These are phyloP conservation scores for Diorhabda elongata DNA, from an alignment of 1,140 invertebrate genomes.

Conservation along the genomic window DNA sequence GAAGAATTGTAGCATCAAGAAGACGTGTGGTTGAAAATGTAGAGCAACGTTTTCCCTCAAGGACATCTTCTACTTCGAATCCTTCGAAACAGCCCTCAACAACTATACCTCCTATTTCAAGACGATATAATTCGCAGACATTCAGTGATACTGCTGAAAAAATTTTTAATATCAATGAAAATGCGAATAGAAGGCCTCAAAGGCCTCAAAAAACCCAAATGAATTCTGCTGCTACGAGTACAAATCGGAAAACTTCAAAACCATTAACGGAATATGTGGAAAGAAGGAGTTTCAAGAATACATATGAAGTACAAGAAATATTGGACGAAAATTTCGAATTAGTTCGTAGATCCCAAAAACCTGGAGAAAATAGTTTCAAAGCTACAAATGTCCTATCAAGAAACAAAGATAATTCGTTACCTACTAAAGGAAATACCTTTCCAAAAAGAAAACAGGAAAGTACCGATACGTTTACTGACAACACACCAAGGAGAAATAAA, in stretches of 20 bases:
- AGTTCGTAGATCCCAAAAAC: conserved; percentile 30
- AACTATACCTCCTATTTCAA: neutral
- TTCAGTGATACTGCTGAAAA: conserved; percentile 6
- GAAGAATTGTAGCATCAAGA: conserved; percentile 20
- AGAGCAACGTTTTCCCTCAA: conserved; percentile 10
- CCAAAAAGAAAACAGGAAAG: conserved; percentile 8
- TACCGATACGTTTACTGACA: neutral
- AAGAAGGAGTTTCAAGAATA: conserved; percentile 11
- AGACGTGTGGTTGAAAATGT: conserved; percentile 28
- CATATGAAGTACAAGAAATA: conserved; percentile 43
- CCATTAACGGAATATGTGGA: neutral
- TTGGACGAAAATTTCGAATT: conserved; percentile 38
- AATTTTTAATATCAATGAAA: conserved; percentile 4
- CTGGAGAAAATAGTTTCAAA: conserved; percentile 38
- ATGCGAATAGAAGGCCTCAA: conserved; percentile 4
- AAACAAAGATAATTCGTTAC: neutral
- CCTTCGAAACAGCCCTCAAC: neutral
- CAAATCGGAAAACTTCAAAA: conserved; percentile 15
- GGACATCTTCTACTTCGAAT: neutral
- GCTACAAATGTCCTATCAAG: conserved; percentile 24
- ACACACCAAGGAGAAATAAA: neutral
- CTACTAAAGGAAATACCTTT: neutral
- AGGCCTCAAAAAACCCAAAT: conserved; percentile 12
- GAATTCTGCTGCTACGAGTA: conserved; percentile 10
- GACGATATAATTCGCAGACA: neutral